phyloP scores from a whole-genome alignment of 2,797 vertebrate species.

The Corythornis leucogaster region DNA sequence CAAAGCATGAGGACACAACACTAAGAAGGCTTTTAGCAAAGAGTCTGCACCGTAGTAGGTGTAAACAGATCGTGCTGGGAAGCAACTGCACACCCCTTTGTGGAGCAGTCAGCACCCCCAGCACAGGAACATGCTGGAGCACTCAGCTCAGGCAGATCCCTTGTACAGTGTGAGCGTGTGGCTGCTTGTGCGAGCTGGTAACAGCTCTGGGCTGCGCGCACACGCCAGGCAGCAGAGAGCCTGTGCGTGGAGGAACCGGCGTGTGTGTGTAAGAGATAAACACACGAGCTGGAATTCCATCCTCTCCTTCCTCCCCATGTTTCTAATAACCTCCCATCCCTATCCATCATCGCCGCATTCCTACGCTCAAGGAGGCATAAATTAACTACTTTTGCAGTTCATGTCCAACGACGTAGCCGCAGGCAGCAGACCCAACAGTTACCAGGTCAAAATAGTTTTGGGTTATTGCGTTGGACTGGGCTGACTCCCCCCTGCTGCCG shows the following conservation, averaged over 20 bases:
- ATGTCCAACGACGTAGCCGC: conserved; percentile 49
- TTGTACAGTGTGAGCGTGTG: not conserved
- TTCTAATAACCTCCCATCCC: conserved; percentile 72
- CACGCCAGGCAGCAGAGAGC: not conserved
- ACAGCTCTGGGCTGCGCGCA: not conserved
- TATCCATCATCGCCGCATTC: conserved; percentile 70
- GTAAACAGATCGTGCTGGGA: not conserved
- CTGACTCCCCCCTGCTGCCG: conserved; percentile 28
- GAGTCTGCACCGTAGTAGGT: not conserved
- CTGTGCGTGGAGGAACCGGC: not conserved
- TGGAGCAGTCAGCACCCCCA: not conserved
- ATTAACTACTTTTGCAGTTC: conserved; percentile 69
- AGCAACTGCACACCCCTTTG: not conserved
- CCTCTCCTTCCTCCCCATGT: conserved; percentile 65
- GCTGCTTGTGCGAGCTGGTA: not conserved
- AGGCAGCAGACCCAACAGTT: conserved; percentile 64
- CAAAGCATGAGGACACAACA: not conserved
- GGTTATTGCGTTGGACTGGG: conserved; percentile 29
- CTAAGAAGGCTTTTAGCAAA: not conserved
- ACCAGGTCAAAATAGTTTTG: conserved; percentile 50
- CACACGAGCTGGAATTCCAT: conserved; percentile 53
- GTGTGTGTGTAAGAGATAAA: conserved; percentile 46
- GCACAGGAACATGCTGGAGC: not conserved
- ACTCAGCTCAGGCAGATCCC: not conserved
- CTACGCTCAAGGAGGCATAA: conserved; percentile 66